Base-by-base conservation (phyloP, 2,797 vertebrate genomes). In the Acanthornis magna region DNA sequence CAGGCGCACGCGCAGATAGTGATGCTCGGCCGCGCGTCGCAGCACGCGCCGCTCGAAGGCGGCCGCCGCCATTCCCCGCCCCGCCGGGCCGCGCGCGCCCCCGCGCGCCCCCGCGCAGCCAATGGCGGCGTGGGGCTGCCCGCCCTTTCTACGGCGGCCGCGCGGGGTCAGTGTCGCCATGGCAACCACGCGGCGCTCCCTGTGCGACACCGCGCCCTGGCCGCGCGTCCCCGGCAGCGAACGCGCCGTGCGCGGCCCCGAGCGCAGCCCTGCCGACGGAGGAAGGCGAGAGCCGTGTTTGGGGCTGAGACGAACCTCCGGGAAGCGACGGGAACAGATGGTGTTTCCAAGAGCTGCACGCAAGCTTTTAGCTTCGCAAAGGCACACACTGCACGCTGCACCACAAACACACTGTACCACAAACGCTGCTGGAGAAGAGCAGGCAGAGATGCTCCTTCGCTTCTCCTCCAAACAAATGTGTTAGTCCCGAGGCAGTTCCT, bases 1-100 rank as follows among this genome's bases (percentile, higher is more conserved):
- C 99, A 99, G 96, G 73, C 95, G 91, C 63, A 99, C 97, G 72
- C 98, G 98, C 98, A 99, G 45, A 94, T 99, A 99, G 90, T 99
- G 98, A 89, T 98, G 96, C 26, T 97, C 97, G 0, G 98, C 98
- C 12, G 96, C 94, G 79, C 98, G 98, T 96, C 97, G 70, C 70
- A 81, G 21, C 34, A 88, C 85, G 10, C 61, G 62, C 54, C 85
- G 61, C 77, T 88, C 70, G 48, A 88, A 88, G 11, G 20, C 13
- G 2, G 45, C 82, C 20, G 7, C 66, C 67, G 85, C 85, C 85
- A 88, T 88, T 36, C 3, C 50, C 51, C 22, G 23, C 58, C 51
- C 30, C n/a, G 8, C 26, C 29, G 7, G n/a, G 50, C 40, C 29
- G 7, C 42, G 50, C 40, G 17, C 21, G 6, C 47, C 47, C 2